Evolutionary conservation across 92 coral and sea anemone species (phyloP).

Genomic region (Desmophyllum pertusum): DNA sequence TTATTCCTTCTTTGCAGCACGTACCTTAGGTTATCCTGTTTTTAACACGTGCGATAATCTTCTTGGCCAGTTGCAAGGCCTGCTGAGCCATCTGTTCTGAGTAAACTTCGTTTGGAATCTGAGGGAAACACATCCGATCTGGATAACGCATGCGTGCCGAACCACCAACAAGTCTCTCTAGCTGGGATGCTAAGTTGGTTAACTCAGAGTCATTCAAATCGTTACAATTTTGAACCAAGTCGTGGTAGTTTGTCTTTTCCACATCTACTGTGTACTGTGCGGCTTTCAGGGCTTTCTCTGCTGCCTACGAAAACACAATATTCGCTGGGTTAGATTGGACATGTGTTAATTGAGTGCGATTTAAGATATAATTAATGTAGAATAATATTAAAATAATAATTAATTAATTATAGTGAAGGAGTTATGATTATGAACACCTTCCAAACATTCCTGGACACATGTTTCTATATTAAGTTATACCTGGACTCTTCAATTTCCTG

Average conservation of each 20-base stretch:
- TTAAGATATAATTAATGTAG: no score
- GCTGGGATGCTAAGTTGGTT: constrained; percentile 30
- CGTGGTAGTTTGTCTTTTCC: not conserved
- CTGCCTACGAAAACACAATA: not conserved
- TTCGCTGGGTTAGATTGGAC: not conserved
- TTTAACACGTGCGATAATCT: constrained; percentile 6
- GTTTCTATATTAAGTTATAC: not conserved
- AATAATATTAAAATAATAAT: no score
- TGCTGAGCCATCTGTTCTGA: not conserved
- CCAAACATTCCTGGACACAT: no score
- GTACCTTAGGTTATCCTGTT: not conserved
- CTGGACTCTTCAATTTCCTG: not conserved
- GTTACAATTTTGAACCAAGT: not conserved
- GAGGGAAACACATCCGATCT: constrained; percentile 55
- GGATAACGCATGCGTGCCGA: constrained; percentile 87
- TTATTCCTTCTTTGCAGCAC: not conserved
- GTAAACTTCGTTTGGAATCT: constrained; percentile 76
- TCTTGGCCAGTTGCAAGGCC: not conserved
- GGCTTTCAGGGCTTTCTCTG: constrained; percentile 39
- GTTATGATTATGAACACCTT: no score
- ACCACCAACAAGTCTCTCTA: constrained; percentile 55
- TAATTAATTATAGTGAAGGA: no score
- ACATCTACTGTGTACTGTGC: constrained; percentile 9
- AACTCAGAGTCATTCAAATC: constrained; percentile 23
- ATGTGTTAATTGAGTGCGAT: not conserved